Conservation (phyloP, 2,888 invertebrate genomes). For the Tenthredo distinguenda region DNA sequence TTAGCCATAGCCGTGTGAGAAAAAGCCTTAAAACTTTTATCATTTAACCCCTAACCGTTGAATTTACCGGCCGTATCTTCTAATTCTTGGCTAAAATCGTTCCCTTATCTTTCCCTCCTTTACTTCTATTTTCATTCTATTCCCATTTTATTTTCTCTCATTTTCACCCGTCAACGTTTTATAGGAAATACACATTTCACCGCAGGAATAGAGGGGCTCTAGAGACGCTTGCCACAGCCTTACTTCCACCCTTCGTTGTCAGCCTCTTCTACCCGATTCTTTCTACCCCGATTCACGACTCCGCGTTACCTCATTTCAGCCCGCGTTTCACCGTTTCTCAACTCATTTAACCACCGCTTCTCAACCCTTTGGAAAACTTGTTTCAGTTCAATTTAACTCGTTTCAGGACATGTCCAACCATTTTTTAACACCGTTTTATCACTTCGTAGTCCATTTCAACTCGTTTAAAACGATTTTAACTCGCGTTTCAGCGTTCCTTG, state of each 20-base stretch:
- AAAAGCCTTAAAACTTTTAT: slow-evolving; percentile 62
- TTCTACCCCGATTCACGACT: not conserved
- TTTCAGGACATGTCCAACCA: not conserved
- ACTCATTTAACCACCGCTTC: not conserved
- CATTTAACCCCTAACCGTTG: slow-evolving; percentile 60
- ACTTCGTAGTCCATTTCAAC: not conserved
- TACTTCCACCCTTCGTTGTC: not conserved
- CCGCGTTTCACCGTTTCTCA: not conserved
- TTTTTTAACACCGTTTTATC: not conserved
- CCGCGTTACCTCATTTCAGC: not conserved
- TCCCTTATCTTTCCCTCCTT: slow-evolving; percentile 51
- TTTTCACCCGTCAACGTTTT: not conserved
- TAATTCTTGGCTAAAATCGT: slow-evolving; percentile 58
- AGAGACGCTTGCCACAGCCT: not conserved
- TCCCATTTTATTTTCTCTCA: not conserved
- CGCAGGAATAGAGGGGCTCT: not conserved
- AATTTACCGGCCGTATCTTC: slow-evolving; percentile 62
- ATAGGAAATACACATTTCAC: not conserved
- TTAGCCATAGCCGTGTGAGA: slow-evolving; percentile 25
- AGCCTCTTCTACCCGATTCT: not conserved
- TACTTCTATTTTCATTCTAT: not conserved
- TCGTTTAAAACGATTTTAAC: not conserved
- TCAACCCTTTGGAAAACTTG: not conserved
- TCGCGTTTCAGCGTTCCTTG: not conserved
- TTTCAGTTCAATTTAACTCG: not conserved